Evolutionary conservation across 2,113 vertebrate species (phyloP), one percentile per base, ranked within the genome.

Genomic region (Mustela nigripes): DNA sequence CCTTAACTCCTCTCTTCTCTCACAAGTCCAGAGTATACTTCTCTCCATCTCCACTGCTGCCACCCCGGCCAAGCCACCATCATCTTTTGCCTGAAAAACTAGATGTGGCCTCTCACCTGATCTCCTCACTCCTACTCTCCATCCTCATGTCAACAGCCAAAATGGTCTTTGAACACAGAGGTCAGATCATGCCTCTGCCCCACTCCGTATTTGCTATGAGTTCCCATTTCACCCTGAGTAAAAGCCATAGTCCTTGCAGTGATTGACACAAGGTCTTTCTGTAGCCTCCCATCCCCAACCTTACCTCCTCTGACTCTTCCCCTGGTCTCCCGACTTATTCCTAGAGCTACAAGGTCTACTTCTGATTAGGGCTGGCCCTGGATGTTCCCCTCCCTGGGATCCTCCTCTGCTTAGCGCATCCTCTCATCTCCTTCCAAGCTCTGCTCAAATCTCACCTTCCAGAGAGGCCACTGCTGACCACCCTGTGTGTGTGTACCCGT

Each of bases 261-360:
- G 90, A 50, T 18, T 11, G 63, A 12, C n/a, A 36, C 11, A 0
- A 12, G 69, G 22, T 12, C n/a, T 36, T 56, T 58, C 39, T 19
- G 4, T 6, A 39, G 69, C 18, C 3, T 6, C 48, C 1, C 1
- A 24, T 71, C 2, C 21, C n/a, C 15, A 11, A 0, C 9, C 56
- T 48, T 36, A 69, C 31, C 50, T 85, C 48, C 33, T 39, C 5
- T 45, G 39, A 56, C 14, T 78, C 48, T 14, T 15, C 24, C 33
- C 14, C 24, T 50, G n/a, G 33, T 90, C 11, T 26, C 42, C 58
- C 6, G 2, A 11, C 78, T 84, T 39, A 31, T 19, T 76, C 42
- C 33, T 39, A 11, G 45, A 36, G 33, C 53, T 24, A 28, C 28
- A 36, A 26, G 50, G 1, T 4, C 1, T 21, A 4, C 56, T 89